Evolutionary conservation across 2,113 vertebrate species (phyloP).

Genomic region (Periophthalmodon schlosseri): DNA sequence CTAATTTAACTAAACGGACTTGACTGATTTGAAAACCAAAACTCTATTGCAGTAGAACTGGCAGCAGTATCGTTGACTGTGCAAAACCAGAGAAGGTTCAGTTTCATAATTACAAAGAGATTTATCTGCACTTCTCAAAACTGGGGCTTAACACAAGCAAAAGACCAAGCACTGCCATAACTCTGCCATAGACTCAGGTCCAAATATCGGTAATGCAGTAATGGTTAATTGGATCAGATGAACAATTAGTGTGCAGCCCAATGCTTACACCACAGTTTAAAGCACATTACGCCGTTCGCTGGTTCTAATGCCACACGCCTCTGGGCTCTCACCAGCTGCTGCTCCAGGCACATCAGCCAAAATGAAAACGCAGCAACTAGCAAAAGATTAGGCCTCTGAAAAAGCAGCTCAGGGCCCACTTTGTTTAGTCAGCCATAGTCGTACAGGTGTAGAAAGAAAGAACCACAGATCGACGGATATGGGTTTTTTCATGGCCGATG

Average conservation of each 20-base stretch:
- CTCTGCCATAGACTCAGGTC: too few species aligned
- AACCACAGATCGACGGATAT: neutral
- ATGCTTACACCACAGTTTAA: conserved; percentile 4
- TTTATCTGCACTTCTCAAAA: too few species aligned
- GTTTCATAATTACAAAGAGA: too few species aligned
- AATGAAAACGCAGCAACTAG: conserved; percentile 10
- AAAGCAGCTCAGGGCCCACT: neutral
- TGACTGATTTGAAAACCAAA: neutral
- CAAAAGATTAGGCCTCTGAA: conserved; percentile 8
- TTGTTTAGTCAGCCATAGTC: neutral
- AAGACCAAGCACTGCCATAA: too few species aligned
- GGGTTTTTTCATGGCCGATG: too few species aligned
- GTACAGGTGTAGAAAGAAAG: neutral
- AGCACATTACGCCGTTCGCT: conserved; percentile 19
- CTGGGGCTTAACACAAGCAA: too few species aligned
- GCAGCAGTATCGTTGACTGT: too few species aligned
- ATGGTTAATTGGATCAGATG: neutral
- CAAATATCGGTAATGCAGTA: too few species aligned
- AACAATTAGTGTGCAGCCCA: conserved; percentile 13
- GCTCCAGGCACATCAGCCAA: conserved; percentile 31
- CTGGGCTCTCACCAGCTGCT: conserved; percentile 3
- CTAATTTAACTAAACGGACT: neutral
- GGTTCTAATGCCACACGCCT: conserved; percentile 36
- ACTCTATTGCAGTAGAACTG: too few species aligned
- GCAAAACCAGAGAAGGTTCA: too few species aligned